Conservation (phyloP, 2,113 vertebrate genomes). For the Carassius auratus region DNA sequence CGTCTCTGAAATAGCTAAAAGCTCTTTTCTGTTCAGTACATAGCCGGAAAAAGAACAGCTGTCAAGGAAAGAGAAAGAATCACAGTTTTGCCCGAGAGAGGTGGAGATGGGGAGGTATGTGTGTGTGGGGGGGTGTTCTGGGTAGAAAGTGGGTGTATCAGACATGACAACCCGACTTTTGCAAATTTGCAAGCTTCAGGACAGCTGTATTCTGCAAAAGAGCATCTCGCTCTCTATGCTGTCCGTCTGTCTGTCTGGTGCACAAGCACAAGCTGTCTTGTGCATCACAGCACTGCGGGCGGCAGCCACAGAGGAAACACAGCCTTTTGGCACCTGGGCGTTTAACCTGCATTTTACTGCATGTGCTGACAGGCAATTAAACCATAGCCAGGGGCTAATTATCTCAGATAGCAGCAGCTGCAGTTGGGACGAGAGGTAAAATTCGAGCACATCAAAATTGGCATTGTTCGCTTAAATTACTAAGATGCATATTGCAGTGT, state of each 20-base stretch:
- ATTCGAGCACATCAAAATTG: conserved; percentile 17
- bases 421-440: conserved; percentile 15
- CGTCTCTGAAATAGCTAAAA: conserved; percentile 59
- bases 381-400: conserved; percentile 56
- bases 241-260: conserved; percentile 10
- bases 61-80: conserved; percentile 17
- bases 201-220: conserved; percentile 41
- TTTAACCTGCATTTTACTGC: conserved; percentile 59
- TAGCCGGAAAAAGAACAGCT: conserved; percentile 50
- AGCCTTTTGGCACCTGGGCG: conserved; percentile 57
- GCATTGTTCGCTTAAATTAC: conserved; percentile 4
- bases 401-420: conserved; percentile 46
- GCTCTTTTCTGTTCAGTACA: conserved; percentile 34
- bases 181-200: conserved; percentile 55
- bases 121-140: neutral
- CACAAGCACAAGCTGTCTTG: conserved; percentile 25
- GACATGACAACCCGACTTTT: conserved; percentile 59
- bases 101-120: too few species aligned
- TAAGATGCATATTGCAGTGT: neutral
- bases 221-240: neutral
- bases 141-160: conserved; percentile 44
- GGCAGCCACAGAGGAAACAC: conserved; percentile 41
- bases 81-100: neutral
- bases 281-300: conserved; percentile 37
- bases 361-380: conserved; percentile 57